Base-by-base conservation (phyloP, 2,113 vertebrate genomes). In the Circaetus cinerascens region DNA sequence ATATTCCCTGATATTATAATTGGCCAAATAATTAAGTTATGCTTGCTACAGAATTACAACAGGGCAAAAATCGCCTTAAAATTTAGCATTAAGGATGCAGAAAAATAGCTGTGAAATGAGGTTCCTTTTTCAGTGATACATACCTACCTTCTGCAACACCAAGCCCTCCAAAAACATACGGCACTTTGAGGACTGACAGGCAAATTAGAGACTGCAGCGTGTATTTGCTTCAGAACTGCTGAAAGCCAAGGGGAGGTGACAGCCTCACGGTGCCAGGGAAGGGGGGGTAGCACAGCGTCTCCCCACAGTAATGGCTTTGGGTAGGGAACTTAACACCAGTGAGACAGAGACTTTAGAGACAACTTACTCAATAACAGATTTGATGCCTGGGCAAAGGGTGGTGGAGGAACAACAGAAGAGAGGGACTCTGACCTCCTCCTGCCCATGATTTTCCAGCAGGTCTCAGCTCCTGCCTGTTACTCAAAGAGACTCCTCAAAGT, bases 11-110 rank as follows among this genome's bases (percentile, higher is more conserved):
- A 82, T 67, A 96, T 87, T 95, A 90, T 93, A 97, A 68, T 88
- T 75, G 34, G 22, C 73, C 96, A 95, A 95, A 95, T 94, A 90
- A 96, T 97, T 96, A 95, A 96, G 43, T 95, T 92, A 93, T 73
- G 34, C 86, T 97, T 92, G 27, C 84, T 51, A 86, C 63, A 86
- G 60, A 91, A 74, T 67, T 95, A 93, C 82, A 88, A 38, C 71
- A 75, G 76, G 21, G 75, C 2, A 17, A 88, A 88, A 95, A 91
- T 88, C 0, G 0, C 43, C 81, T 94, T 75, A 88, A 91, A 95
- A 97, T 95, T 93, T 84, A 90, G 17, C 34, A 71, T 71, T 90
- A 94, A 43, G 75, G 51, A 67, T 78, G n/a, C 43, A 88, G 43
- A 18, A 63, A 94, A 90, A 80, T 32, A 93, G 32, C 75, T 93